These are phyloP conservation scores for Manis javanica DNA, from an alignment of 2,797 vertebrate species.

Conservation along the genomic window DNA sequence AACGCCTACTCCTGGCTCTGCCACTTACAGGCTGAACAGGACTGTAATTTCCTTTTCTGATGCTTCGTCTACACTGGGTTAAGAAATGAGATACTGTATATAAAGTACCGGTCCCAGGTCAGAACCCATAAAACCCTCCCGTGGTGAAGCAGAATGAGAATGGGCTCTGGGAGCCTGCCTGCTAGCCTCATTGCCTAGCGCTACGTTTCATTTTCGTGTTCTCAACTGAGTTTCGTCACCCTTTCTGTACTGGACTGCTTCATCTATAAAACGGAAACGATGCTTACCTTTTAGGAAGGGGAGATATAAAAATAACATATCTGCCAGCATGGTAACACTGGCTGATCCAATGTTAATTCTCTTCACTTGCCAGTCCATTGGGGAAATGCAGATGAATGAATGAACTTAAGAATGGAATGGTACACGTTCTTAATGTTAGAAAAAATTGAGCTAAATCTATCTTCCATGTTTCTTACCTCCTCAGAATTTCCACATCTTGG, in stretches of 20 bases:
- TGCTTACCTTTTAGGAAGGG: background rate
- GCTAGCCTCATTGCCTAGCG: background rate
- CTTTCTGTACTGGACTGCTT: background rate
- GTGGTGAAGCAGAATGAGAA: rapidly evolving
- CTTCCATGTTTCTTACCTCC: background rate
- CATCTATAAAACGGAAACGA: background rate
- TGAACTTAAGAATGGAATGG: background rate
- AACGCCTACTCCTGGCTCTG: background rate
- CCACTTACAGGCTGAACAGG: background rate
- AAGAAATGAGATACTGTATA: background rate
- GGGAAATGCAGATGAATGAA: background rate
- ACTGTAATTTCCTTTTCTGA: background rate
- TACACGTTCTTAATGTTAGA: background rate
- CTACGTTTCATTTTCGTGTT: background rate
- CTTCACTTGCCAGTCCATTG: background rate
- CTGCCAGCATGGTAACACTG: background rate
- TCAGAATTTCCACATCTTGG: background rate
- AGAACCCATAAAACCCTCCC: background rate
- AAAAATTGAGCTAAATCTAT: background rate
- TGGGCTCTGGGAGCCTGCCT: rapidly evolving
- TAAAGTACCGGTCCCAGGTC: background rate
- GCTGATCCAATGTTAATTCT: background rate
- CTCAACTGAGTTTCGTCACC: background rate
- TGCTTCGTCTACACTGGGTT: background rate
- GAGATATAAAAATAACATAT: background rate